A percentile compares a stretch with the other conserved stretches of the same genome.
Evolutionary conservation across 2,797 vertebrate genomes (phyloP).

Genomic region (Sardinella longiceps): DNA sequence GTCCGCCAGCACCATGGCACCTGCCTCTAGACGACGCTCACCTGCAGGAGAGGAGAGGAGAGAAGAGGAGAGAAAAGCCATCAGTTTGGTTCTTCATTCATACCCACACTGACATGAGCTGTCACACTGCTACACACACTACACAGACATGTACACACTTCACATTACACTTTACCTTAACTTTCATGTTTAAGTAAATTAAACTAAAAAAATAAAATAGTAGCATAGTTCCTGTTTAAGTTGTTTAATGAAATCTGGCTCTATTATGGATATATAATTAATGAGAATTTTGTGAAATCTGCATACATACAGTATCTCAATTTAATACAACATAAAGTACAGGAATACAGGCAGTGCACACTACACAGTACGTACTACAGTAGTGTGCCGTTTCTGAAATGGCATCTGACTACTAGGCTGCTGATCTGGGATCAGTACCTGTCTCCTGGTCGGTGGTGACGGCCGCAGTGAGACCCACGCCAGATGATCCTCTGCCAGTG

Average conservation of each 20-base stretch:
- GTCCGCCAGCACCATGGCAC: slow-evolving; percentile 96
- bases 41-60: slow-evolving; percentile 66
- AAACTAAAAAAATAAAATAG: no score
- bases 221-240: no score
- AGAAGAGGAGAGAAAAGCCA: neutral
- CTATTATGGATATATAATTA: no score
- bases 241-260: no score
- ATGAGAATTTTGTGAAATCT: no score
- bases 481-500: slow-evolving; percentile 92
- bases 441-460: slow-evolving; percentile 98
- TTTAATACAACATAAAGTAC: no score
- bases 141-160: neutral
- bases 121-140: neutral
- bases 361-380: no score
- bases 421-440: slow-evolving; percentile 69
- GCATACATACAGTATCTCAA: no score
- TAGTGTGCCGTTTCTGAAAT: no score
- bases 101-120: neutral
- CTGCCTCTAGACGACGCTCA: slow-evolving; percentile 91
- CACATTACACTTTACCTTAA: no score
- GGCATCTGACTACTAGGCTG: neutral
- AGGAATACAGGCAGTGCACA: no score
- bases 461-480: slow-evolving; percentile 92
- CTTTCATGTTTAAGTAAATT: no score
- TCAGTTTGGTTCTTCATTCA: neutral